Evolutionary conservation across 2,888 invertebrate species (phyloP), one percentile per base, ranked within the genome.

Genomic region (Phortica magna): DNA sequence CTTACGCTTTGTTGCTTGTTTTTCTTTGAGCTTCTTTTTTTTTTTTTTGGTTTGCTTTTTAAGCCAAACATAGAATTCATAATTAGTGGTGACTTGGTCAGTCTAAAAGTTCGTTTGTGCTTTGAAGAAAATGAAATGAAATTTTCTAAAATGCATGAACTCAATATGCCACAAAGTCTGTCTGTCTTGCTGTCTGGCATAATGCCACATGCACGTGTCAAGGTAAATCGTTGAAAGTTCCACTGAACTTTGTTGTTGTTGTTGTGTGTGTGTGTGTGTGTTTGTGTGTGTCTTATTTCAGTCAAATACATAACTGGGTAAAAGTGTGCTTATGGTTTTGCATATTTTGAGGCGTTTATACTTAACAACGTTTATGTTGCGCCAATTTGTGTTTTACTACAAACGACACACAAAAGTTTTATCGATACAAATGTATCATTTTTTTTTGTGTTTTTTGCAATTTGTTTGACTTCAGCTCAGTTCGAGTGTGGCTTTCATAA

Each of bases 221-320:
- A 73, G 73, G 73, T 73, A 73, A 73, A 73, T 73, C 73, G 64
- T 42, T 64, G 64, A 73, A 73, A 73, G 73, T 73, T 73, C 48
- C 73, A 73, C 61, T 64, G 73, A 73, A 73, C 73, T 73, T 43
- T 41, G 48, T 14, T 48, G 10, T 48, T 9, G 0, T 39, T 64
- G 64, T 39, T 64, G 22, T 10, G n/a, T n/a, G n/a, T n/a, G n/a
- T n/a, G n/a, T n/a, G n/a, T n/a, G n/a, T n/a, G n/a, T n/a, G n/a
- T 7, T 9, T 64, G 64, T 64, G n/a, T 7, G 5, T 22, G 2
- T 64, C 9, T 55, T 55, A 55, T 55, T 55, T 55, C 9, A 48
- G 48, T 48, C 48, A 48, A 48, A 48, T 48, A 39, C 65, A 14
- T 65, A 65, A 48, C 48, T 70, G 12, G 70, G 70, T 70, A 53